phyloP scores from a whole-genome alignment of 1,140 invertebrate species.

The Meteorus sp. region DNA sequence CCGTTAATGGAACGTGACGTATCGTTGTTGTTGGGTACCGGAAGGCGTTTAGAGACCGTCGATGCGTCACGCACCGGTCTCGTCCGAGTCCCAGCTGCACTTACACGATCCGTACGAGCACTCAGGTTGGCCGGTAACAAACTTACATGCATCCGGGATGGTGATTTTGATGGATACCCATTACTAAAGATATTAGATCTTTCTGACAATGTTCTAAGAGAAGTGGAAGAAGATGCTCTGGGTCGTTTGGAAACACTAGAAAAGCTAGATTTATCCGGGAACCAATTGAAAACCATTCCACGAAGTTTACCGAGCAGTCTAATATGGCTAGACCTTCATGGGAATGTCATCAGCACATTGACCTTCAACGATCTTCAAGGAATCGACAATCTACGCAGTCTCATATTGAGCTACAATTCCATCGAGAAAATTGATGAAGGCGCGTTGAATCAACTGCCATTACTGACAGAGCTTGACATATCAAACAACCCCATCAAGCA shows the following conservation, averaged over 20 bases:
- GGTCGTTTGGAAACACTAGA: constrained; percentile 78
- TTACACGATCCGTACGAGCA: constrained; percentile 82
- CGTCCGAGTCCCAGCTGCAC: constrained; percentile 75
- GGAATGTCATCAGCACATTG: constrained; percentile 70
- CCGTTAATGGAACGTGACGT: constrained; percentile 65
- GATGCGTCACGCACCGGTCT: constrained; percentile 82
- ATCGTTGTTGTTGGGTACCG: constrained; percentile 69
- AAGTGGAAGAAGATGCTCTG: constrained; percentile 84
- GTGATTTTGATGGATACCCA: constrained; percentile 89
- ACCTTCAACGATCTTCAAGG: constrained; percentile 69
- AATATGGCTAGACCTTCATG: constrained; percentile 64
- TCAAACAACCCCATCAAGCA: constrained; percentile 75
- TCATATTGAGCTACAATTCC: constrained; percentile 71
- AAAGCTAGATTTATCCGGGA: constrained; percentile 78
- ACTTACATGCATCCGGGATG: constrained; percentile 72
- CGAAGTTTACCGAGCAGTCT: constrained; percentile 67
- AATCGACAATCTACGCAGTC: constrained; percentile 69
- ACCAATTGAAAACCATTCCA: constrained; percentile 69
- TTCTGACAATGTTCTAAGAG: constrained; percentile 73
- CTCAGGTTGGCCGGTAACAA: constrained; percentile 78
- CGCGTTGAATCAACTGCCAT: constrained; percentile 67
- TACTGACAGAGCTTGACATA: constrained; percentile 72
- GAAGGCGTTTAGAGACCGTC: constrained; percentile 73
- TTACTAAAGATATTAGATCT: constrained; percentile 79
- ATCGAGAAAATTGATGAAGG: constrained; percentile 69